Evolutionary conservation across 2,113 vertebrate genomes (phyloP), one percentile per base, ranked within the genome.

Genomic region (Bungarus multicinctus): DNA sequence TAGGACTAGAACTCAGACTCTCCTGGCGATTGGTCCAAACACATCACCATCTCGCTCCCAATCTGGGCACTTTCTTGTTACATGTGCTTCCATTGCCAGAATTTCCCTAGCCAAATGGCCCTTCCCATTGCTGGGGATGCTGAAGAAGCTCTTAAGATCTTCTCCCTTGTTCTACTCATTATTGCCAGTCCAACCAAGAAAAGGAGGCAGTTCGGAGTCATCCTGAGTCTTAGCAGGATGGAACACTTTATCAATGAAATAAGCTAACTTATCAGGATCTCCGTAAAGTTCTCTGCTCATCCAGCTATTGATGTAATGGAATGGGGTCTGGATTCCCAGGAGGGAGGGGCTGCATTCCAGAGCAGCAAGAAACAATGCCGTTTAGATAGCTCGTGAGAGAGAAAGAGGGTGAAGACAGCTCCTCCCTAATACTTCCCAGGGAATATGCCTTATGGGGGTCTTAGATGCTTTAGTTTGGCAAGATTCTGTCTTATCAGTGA

Each of bases 211-310:
- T 8, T 23, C 0, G 0, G 53, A 16, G 5, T 86, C 23, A 12
- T 6, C 58, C 25, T 3, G 25, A 52, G 64, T 1, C 25, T 50
- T n/a, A 88, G 25, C 8, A 25, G 64, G 52, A 8, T 10, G n/a
- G 14, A 34, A 1, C 20, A 20, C 3, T 20, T 18, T 45, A 30
- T 20, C 45, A 34, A 23, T 53, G 60, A 45, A 34, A 39, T 74
- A 4, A 34, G 7, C 14, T 43, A 74, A 57, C 16, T 6, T 14
- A 52, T 53, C 45, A 1, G 1, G 39, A 1, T 0, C 0, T 22
- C 57, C 0, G 3, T 3, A 47, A 10, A 7, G 5, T 4, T 52
- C 30, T 55, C 45, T 3, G 12, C 0, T 0, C 45, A 89, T 20
- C 6, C 54, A n/a, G 3, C 2, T 5, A 1, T 7, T 18, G 27